Evolutionary conservation across 2,797 vertebrate genomes (phyloP).

Genomic region (Myotis planiceps): DNA sequence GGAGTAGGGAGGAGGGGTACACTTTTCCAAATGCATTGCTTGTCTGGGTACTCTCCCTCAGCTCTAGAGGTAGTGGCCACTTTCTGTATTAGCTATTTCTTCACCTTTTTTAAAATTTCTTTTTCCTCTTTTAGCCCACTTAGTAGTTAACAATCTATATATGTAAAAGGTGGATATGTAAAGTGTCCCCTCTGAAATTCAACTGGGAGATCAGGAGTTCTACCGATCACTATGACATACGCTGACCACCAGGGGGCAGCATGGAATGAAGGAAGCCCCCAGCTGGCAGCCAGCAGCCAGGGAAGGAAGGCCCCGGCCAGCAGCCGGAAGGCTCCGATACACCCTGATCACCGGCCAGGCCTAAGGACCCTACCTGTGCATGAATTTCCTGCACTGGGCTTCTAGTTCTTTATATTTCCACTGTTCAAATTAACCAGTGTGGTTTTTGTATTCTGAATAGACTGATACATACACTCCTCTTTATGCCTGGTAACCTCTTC

Average conservation of each 20-base stretch:
- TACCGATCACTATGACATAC: rapidly evolving
- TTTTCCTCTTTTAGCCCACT: neutral
- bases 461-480: neutral
- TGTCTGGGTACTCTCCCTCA: neutral
- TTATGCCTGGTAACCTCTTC: neutral
- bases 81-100: neutral
- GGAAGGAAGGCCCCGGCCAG: too few relatives aligned
- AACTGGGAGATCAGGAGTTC: too few relatives aligned
- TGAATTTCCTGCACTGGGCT: too few relatives aligned
- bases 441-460: neutral
- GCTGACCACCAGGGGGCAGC: too few relatives aligned
- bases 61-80: rapidly evolving
- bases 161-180: too few relatives aligned
- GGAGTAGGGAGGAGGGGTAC: rapidly evolving
- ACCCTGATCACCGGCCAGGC: too few relatives aligned
- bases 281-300: rapidly evolving
- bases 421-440: neutral
- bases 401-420: neutral
- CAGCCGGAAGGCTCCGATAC: rapidly evolving
- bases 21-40: neutral
- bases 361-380: too few relatives aligned
- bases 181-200: too few relatives aligned
- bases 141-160: neutral
- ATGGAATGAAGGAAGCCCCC: too few relatives aligned
- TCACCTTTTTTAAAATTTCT: neutral